Evolutionary conservation across 2,888 invertebrate species (phyloP), one percentile per base, ranked within the genome.

Genomic region (Trichacis sp.): DNA sequence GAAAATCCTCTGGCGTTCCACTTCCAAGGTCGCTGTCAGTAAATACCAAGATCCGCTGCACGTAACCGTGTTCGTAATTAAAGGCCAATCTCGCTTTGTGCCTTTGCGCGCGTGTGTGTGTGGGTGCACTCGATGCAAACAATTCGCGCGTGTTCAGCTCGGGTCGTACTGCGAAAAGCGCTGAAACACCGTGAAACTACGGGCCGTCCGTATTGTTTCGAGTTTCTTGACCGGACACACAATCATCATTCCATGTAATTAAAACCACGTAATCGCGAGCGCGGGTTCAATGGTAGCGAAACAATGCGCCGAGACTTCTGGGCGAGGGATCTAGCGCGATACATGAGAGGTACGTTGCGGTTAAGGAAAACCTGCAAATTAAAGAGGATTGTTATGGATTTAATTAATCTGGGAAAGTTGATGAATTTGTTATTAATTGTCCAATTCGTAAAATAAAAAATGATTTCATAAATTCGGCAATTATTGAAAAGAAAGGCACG

Each of bases 161-260:
- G 9, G 11, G n/a, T 43, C 18, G 43, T 19, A 17, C 11, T 1
- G 19, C 12, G 43, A 43, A 43, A 19, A 43, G 43, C 43, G 18
- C 19, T 12, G 43, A 19, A 43, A 43, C 18, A 11, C 43, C 43
- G 18, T 43, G 43, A 43, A 43, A 42, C 17, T 42, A 42, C 42
- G 17, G n/a, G 19, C 18, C 43, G 19, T 43, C 8, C 11, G 43
- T 11, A 43, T 43, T 19, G 43, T 43, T 43, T 19, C 43, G 43
- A 4, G 43, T 19, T 43, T 19, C 43, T 18, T 43, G 19, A 19
- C 43, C 19, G 43, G 43, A 43, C 18, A 19, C 43, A 19, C 18
- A 19, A 11, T 43, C 43, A 43, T 43, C 19, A 19, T 18, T 17
- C 43, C 19, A 9, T 11, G 6, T 19, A 43, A 19, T 43, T 43